Conservation (phyloP, 2,888 invertebrate species). For the Ectemnius continuus region DNA sequence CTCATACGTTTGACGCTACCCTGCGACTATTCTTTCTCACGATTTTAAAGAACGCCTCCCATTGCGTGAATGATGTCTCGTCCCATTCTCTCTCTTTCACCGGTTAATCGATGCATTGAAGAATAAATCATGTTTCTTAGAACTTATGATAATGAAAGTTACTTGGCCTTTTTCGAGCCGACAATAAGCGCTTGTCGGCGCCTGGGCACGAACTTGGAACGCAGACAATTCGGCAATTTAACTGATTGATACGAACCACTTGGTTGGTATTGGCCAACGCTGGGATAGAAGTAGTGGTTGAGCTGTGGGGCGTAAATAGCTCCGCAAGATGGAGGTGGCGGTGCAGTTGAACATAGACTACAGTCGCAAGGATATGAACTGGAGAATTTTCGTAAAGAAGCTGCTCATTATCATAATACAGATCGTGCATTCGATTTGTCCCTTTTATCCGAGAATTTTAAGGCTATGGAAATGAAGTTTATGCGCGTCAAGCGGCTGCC, state of each 20-base stretch:
- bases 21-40: conserved; percentile 55
- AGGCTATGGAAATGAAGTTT: conserved; percentile 64
- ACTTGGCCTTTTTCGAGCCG: conserved; percentile 6
- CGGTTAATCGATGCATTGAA: conserved; percentile 44
- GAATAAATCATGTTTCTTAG: conserved; percentile 34
- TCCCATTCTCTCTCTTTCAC: background rate
- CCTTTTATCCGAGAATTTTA: conserved; percentile 64
- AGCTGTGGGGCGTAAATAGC: conserved; percentile 37
- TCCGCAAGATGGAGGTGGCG: conserved; percentile 30
- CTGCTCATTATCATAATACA: conserved; percentile 68
- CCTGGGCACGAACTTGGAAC: background rate
- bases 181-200: background rate
- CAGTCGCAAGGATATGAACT: conserved; percentile 36
- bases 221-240: background rate
- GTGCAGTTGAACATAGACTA: conserved; percentile 29
- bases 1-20: conserved; percentile 12
- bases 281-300: background rate
- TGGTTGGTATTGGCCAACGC: background rate
- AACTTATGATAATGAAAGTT: conserved; percentile 39
- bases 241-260: background rate
- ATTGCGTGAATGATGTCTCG: conserved; percentile 44
- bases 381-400: conserved; percentile 44
- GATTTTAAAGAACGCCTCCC: conserved; percentile 36
- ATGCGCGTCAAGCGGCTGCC: conserved; percentile 47
- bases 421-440: conserved; percentile 66